Conservation (phyloP, 2,888 invertebrate genomes). For the Conus canariensis region DNA sequence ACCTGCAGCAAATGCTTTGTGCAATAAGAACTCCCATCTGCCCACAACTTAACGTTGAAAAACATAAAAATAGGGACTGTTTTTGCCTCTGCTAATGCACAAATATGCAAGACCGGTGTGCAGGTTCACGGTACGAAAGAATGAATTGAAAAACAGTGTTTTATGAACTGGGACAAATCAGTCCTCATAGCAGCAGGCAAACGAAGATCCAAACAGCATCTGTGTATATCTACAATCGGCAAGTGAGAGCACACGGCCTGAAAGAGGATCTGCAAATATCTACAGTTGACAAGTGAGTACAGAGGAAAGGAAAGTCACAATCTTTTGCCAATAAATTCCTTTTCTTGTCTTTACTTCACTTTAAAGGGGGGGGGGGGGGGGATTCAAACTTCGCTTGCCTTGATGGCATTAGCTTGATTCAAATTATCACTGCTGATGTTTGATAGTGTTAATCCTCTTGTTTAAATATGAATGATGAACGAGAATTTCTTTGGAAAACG, state of each 20-base stretch:
- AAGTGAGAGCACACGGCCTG: conserved; percentile 8
- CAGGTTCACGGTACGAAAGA: background rate
- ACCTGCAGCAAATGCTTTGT: background rate
- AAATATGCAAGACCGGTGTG: background rate
- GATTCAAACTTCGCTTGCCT: background rate
- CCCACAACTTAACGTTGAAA: background rate
- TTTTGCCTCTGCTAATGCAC: background rate
- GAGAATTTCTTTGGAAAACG: background rate
- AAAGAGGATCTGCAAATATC: background rate
- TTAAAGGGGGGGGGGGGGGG: no score
- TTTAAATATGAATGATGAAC: no score
- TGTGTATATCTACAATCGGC: conserved; percentile 9
- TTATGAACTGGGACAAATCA: background rate
- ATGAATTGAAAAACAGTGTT: background rate
- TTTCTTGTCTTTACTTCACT: background rate
- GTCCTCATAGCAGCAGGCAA: conserved; percentile 10
- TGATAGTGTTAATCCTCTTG: no score
- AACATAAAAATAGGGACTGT: background rate
- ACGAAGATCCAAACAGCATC: background rate
- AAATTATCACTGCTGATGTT: no score
- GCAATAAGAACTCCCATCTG: background rate
- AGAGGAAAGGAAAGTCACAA: background rate
- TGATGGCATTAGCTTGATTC: background rate
- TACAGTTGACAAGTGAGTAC: conserved; percentile 7
- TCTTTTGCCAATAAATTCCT: background rate